Conservation (phyloP, 2,888 invertebrate species). For the Aquatica leii region DNA sequence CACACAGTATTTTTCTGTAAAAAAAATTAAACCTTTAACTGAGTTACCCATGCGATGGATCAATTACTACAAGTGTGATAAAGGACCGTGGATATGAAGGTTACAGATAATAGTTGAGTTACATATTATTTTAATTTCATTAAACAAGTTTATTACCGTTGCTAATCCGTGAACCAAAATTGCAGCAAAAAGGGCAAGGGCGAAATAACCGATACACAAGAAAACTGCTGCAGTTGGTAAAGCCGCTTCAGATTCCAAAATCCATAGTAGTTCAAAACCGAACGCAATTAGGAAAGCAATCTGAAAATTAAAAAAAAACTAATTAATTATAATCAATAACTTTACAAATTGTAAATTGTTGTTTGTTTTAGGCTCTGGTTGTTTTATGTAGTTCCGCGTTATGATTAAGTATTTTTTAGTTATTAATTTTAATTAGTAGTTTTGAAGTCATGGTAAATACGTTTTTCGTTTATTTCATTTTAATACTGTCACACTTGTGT, state of each 20-base stretch:
- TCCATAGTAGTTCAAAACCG: constrained; percentile 64
- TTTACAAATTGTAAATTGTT: background rate
- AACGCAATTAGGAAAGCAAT: constrained; percentile 64
- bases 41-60: background rate
- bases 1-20: constrained; percentile 63
- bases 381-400: background rate
- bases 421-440: too few relatives aligned
- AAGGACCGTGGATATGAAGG: too few relatives aligned
- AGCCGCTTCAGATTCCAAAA: constrained; percentile 59
- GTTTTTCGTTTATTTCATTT: too few relatives aligned
- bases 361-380: background rate
- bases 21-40: constrained; percentile 7
- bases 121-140: too few relatives aligned
- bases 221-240: constrained; percentile 63
- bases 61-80: constrained; percentile 12
- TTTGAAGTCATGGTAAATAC: too few relatives aligned
- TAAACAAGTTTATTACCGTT: constrained; percentile 56
- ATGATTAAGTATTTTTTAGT: too few relatives aligned
- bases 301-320: constrained; percentile 54
- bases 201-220: constrained; percentile 63
- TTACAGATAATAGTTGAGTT: too few relatives aligned
- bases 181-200: constrained; percentile 62
- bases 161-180: constrained; percentile 63
- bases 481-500: too few relatives aligned
- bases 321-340: background rate